phyloP scores from a whole-genome alignment of 2,888 invertebrate species.

The Hypomecis atomaria region DNA sequence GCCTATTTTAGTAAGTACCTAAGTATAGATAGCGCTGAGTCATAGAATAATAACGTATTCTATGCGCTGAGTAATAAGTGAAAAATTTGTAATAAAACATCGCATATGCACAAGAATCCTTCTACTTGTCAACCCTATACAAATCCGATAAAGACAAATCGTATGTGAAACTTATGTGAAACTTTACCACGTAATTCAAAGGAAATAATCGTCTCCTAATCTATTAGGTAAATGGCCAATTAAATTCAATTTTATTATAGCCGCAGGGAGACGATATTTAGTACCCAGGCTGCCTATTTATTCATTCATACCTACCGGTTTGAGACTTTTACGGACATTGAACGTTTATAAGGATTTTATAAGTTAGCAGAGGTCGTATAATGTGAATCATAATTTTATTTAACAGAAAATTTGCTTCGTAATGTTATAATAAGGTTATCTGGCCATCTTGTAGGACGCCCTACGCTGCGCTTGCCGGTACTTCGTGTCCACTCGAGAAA shows the following conservation, averaged over 20 bases:
- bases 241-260: conserved; percentile 49
- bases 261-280: conserved; percentile 32
- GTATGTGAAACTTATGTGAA: conserved; percentile 46
- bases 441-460: no score
- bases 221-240: conserved; percentile 52
- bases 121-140: conserved; percentile 41
- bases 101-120: background rate
- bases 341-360: no score
- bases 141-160: conserved; percentile 36
- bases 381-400: no score
- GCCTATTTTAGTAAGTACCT: no score
- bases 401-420: background rate
- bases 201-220: conserved; percentile 48
- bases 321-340: background rate
- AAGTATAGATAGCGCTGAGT: no score
- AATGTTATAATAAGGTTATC: background rate
- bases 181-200: conserved; percentile 50
- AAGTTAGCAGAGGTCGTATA: no score
- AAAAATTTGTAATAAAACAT: no score
- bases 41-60: no score
- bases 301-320: background rate
- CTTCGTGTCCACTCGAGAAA: no score
- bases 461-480: no score
- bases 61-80: no score
- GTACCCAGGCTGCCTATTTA: background rate